Percentiles rank a stretch among this genome's conserved stretches.
phyloP scores from a whole-genome alignment of 2,797 vertebrate genomes.

The Peromyscus eremicus region DNA sequence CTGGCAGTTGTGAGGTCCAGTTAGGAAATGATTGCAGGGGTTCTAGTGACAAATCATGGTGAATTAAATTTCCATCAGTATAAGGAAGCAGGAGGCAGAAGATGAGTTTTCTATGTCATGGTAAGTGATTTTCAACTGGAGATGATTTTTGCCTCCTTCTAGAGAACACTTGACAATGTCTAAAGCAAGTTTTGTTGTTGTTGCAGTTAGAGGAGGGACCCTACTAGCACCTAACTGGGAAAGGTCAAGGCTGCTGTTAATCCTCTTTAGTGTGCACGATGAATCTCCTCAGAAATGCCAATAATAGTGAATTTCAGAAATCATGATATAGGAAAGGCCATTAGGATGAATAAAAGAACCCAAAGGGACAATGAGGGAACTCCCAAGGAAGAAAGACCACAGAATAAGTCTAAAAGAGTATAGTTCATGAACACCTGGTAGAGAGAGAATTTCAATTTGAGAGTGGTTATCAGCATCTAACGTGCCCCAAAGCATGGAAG shows the following conservation, averaged over 20 bases:
- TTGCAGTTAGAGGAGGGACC: background rate
- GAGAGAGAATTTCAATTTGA: constrained; percentile 13
- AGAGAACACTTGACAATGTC: background rate
- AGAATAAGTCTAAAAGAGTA: background rate
- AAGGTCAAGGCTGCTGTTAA: background rate
- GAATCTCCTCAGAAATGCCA: background rate
- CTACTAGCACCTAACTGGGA: background rate
- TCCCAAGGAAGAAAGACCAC: background rate
- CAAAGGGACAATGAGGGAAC: background rate
- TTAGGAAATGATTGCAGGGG: background rate
- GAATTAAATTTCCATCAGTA: background rate
- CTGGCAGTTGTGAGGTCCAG: background rate
- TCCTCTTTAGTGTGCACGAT: background rate
- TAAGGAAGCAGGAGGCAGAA: background rate
- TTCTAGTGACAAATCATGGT: background rate
- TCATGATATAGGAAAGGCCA: background rate
- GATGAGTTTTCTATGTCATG: background rate
- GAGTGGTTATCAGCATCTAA: background rate
- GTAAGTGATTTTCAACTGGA: background rate
- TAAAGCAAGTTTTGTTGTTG: background rate
- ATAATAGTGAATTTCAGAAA: background rate
- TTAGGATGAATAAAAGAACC: background rate
- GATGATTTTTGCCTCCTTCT: background rate
- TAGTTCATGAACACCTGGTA: background rate
- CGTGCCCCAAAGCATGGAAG: background rate